Percentiles rank a stretch among this genome's conserved stretches.
Evolutionary conservation across 2,113 vertebrate species (phyloP).

Genomic region (Dasypus novemcinctus): DNA sequence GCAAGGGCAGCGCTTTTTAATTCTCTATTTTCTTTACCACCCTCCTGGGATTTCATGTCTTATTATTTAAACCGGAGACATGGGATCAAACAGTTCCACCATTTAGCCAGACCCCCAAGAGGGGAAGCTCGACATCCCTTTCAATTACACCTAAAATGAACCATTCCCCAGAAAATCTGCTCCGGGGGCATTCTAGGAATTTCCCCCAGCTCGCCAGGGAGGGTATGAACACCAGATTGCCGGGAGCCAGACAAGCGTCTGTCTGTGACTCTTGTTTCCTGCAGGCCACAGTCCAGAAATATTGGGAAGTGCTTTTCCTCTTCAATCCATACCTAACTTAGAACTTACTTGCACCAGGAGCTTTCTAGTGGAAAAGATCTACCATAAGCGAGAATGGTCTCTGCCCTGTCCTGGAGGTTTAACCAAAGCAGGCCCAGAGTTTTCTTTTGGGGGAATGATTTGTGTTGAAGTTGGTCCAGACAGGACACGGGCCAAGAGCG

Average conservation of each 20-base stretch:
- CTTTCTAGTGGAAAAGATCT: background rate
- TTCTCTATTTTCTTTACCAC: background rate
- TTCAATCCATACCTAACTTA: constrained; percentile 1
- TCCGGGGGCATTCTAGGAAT: background rate
- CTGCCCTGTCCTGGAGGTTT: background rate
- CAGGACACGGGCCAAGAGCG: accelerated
- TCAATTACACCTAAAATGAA: background rate
- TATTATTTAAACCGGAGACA: background rate
- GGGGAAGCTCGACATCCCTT: constrained; percentile 10
- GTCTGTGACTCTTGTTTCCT: constrained; percentile 39
- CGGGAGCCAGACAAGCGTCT: constrained; percentile 44
- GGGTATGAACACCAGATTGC: constrained; percentile 10
- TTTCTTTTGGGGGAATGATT: background rate
- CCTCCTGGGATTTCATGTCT: background rate
- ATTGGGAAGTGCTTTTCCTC: constrained; percentile 18
- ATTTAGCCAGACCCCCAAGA: constrained; percentile 6
- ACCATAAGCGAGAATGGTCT: background rate
- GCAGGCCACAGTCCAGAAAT: background rate
- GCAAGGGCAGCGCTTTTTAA: background rate
- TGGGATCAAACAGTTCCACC: background rate
- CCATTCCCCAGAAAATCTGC: background rate
- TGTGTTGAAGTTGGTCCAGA: background rate
- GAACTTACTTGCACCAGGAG: background rate
- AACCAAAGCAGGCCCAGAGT: background rate
- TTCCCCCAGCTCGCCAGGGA: background rate